Evolutionary conservation across 2,888 invertebrate genomes (phyloP).

Genomic region (Nymphalis urticae): DNA sequence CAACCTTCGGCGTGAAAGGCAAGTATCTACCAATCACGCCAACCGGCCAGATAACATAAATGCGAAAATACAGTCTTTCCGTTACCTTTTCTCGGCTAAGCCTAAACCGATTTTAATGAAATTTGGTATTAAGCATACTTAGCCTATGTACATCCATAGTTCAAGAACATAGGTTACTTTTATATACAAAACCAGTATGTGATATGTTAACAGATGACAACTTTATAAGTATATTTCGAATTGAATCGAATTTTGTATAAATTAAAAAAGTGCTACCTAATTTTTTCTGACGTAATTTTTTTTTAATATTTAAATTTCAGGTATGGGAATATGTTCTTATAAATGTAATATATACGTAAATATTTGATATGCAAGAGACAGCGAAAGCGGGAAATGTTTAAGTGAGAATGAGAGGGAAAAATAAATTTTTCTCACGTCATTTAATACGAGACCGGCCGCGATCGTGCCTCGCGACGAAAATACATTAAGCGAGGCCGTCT

Average conservation of each 20-base stretch:
- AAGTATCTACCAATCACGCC: too few species aligned
- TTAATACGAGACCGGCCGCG: conserved; percentile 53
- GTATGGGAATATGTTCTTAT: conserved; percentile 24
- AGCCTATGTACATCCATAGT: too few species aligned
- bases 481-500: conserved; percentile 53
- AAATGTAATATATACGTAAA: conserved; percentile 21
- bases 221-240: background rate
- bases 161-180: too few species aligned
- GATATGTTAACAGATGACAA: background rate
- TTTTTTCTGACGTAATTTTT: conserved; percentile 18
- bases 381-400: conserved; percentile 17
- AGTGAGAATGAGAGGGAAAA: conserved; percentile 33
- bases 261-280: conserved; percentile 6
- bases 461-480: conserved; percentile 50
- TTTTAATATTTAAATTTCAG: conserved; percentile 22
- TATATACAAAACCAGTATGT: too few species aligned
- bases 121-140: too few species aligned
- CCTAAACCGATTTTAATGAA: too few species aligned
- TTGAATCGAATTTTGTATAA: conserved; percentile 2
- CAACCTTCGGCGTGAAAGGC: too few species aligned
- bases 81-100: too few species aligned
- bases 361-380: conserved; percentile 19
- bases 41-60: too few species aligned
- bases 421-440: conserved; percentile 65
- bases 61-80: too few species aligned